A percentile compares a stretch with the other conserved stretches of the same genome.
Conservation (phyloP, 2,113 vertebrate species). For the Nerophis ophidion region DNA sequence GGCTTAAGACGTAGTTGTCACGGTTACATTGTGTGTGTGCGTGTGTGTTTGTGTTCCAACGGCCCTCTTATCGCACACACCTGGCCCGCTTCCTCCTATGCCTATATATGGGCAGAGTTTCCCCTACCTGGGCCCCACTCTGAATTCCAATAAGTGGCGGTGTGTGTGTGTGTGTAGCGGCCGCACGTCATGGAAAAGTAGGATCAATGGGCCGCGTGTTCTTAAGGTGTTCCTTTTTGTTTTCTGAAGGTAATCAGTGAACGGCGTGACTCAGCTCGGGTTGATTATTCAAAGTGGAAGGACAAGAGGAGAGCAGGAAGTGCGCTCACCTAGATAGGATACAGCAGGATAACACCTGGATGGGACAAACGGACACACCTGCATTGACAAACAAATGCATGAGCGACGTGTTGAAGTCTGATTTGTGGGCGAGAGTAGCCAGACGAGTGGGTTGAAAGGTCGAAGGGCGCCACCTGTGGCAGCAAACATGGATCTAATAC, state of each 20-base stretch:
- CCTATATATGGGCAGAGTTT: conserved; percentile 72
- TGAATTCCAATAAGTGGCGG: conserved; percentile 64
- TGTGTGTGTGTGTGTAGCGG: conserved; percentile 27
- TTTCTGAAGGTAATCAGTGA: conserved; percentile 65
- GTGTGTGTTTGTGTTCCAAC: conserved; percentile 39
- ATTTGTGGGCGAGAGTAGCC: too few species aligned
- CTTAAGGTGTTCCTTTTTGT: conserved; percentile 64
- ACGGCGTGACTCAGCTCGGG: conserved; percentile 53
- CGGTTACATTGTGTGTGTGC: conserved; percentile 16
- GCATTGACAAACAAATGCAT: background rate
- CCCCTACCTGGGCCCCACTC: conserved; percentile 66
- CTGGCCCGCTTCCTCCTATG: conserved; percentile 59
- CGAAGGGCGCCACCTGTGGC: too few species aligned
- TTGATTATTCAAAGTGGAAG: conserved; percentile 47
- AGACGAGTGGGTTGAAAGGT: too few species aligned
- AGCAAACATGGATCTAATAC: too few species aligned
- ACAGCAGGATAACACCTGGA: background rate
- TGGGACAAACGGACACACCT: background rate
- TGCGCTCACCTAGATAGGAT: conserved; percentile 5
- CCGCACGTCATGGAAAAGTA: conserved; percentile 70
- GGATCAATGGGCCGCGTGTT: conserved; percentile 60
- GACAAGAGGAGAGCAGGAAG: conserved; percentile 22
- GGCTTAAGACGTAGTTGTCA: conserved; percentile 33
- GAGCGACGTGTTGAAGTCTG: too few species aligned
- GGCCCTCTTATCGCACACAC: conserved; percentile 60